Conservation (phyloP, 1,140 invertebrate genomes). For the Calliopsis andreniformis region DNA sequence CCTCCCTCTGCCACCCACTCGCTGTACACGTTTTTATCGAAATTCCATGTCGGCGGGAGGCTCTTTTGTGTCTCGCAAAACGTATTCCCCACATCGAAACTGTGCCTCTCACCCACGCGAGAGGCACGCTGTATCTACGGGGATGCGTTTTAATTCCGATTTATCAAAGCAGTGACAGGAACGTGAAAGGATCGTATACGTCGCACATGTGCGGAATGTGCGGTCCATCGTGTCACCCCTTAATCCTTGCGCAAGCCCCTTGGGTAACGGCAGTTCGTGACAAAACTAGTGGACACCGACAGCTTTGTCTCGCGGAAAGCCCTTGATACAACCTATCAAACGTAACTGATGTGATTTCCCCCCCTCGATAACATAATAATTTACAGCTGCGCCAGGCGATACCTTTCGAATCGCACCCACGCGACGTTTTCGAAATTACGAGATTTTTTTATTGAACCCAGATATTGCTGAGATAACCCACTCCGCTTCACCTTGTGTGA, state of each 20-base stretch:
- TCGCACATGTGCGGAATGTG: conserved; percentile 54
- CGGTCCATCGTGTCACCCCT: conserved; percentile 56
- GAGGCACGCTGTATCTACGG: not conserved
- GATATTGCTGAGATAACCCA: too few species aligned
- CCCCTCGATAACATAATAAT: not conserved
- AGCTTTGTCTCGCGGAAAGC: conserved; percentile 40
- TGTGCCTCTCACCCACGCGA: not conserved
- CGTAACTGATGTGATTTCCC: conserved; percentile 26
- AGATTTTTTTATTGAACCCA: not conserved
- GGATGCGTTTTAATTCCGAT: conserved; percentile 61
- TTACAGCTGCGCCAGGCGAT: not conserved
- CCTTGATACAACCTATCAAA: conserved; percentile 33
- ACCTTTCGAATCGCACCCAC: not conserved
- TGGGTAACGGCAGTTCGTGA: conserved; percentile 43
- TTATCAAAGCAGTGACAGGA: conserved; percentile 63
- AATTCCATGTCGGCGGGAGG: conserved; percentile 4
- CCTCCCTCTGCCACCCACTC: not conserved
- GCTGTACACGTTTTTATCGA: conserved; percentile 18
- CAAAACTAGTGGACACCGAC: conserved; percentile 50
- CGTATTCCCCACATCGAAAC: not conserved
- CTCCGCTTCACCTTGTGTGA: too few species aligned
- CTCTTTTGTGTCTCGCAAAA: conserved; percentile 1
- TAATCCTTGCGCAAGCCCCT: conserved; percentile 60
- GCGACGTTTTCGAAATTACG: not conserved
- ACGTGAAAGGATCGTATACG: conserved; percentile 50